Base-by-base conservation (phyloP, 2,888 invertebrate species). In the Allacma fusca region DNA sequence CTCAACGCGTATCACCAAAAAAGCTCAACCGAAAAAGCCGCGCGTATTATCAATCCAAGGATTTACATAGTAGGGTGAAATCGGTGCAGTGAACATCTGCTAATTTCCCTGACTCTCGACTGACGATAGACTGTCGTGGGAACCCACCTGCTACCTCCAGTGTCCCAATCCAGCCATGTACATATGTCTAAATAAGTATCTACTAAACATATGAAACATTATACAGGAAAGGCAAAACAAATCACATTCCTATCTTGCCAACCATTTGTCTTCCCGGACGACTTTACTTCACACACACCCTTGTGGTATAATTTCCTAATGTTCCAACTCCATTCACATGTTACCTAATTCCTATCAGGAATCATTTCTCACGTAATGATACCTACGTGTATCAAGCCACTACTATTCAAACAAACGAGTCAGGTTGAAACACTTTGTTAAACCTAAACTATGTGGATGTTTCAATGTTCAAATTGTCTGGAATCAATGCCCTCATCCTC, bases 71-170 rank as follows among this genome's bases (percentile, higher is more conserved):
- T 16, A 50, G 7, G 68, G 12, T 50, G 50, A 50, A 50, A 50
- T 50, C 50, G 50, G 50, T 50, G 50, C 50, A 50, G 19, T 7
- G 72, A 72, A 40, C 72, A 72, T 72, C 72, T 72, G 72, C 44
- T 72, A 72, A 72, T 72, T 70, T 72, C 72, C 72, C 72, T 72
- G 21, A 34, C 67, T 23, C 65, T 75, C n/a, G n/a, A n/a, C n/a
- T n/a, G n/a, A n/a, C n/a, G n/a, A n/a, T n/a, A n/a, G n/a, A 59
- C 43, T 67, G 43, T 67, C 75, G 75, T 75, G 75, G 75, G 75
- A 75, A 75, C 75, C 75, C 75, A 75, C 75, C 75, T 75, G 75
- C 67, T 75, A 75, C 29, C 73, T 50, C 43, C 44, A 73, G 50
- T 16, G 26, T 9, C 50, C 5, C 16, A 50, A 2, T 9, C 16